Base-by-base conservation (phyloP, 2,797 vertebrate genomes). In the Aselliscus stoliczkanus region DNA sequence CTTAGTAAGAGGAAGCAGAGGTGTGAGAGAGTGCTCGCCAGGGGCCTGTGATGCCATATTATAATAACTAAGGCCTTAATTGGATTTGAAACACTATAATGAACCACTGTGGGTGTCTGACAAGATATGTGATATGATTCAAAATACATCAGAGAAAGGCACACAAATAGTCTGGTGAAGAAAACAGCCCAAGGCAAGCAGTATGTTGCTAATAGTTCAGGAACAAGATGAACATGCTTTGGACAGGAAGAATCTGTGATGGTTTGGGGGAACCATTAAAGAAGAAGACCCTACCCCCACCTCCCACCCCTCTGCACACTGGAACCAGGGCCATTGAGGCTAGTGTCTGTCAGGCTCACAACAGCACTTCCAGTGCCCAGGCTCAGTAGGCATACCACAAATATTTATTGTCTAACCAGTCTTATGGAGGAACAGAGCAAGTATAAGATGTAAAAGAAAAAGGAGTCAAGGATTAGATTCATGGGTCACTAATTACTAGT, bases 61-160 rank as follows among this genome's bases (percentile, higher is more conserved):
- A 79, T 92, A 14, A 50, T 15, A 50, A 14, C 62, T 52, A 70
- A 85, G 17, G 3, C 67, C 65, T 37, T 95, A 90, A 96, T 86
- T 97, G 96, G 93, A 96, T 96, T 97, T 96, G 86, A 84, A 92
- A 64, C 56, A 88, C 72, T 47, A 17, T 93, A 83, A 96, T 85
- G 92, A 95, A 65, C 62, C 76, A 77, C 94, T 8, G 11, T 69
- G 56, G 31, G 34, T 84, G 88, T 94, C 89, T 88, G 91, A 93
- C 65, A 77, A 84, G 75, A 79, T 73, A 95, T 1, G 25, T 90
- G 91, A 96, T 84, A 15, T 27, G 72, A 95, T 92, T 95, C 89
- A 89, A 91, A 97, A 87, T 91, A 80, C 83, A 84, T 67, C 86
- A 76, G 67, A 92, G 70, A 44, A 96, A 37, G 65, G 56, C 14